phyloP scores from a whole-genome alignment of 2,888 invertebrate genomes.

The Drosophila bunnanda region DNA sequence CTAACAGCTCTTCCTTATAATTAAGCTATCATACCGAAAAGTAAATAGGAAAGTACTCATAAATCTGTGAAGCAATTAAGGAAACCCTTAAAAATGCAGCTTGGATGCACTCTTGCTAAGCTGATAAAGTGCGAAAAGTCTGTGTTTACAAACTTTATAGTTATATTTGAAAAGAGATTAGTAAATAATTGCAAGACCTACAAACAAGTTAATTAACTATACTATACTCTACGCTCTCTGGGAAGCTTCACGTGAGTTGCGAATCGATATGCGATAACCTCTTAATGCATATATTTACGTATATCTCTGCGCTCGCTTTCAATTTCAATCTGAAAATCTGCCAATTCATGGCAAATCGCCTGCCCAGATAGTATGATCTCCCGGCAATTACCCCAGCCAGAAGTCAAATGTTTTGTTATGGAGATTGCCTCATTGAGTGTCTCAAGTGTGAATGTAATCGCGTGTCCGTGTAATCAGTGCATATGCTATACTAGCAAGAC shows the following conservation, averaged over 20 bases:
- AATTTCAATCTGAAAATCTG: conserved; percentile 6
- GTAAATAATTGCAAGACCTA: not conserved
- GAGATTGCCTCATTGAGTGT: conserved; percentile 21
- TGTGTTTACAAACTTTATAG: not conserved
- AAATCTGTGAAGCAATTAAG: not conserved
- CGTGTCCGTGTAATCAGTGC: conserved; percentile 27
- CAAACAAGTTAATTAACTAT: not conserved
- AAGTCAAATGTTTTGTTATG: conserved; percentile 27
- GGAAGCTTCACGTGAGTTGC: not conserved
- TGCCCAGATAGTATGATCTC: not conserved
- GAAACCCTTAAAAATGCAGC: not conserved
- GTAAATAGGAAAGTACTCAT: conserved; percentile 2
- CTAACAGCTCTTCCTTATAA: not conserved
- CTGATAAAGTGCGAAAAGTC: not conserved
- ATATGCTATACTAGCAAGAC: conserved; percentile 1
- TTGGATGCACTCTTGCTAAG: not conserved
- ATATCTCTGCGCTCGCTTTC: not conserved
- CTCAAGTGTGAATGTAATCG: conserved; percentile 13
- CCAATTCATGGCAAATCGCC: conserved; percentile 4
- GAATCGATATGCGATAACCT: conserved; percentile 17
- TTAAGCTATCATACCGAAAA: not conserved
- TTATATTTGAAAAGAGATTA: not conserved
- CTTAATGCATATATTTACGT: conserved; percentile 6
- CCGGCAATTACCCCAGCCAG: conserved; percentile 25
- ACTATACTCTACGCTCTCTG: not conserved